A percentile compares a stretch with the other conserved stretches of the same genome.
phyloP scores from a whole-genome alignment of 2,113 vertebrate species.

The Piaya cayana region DNA sequence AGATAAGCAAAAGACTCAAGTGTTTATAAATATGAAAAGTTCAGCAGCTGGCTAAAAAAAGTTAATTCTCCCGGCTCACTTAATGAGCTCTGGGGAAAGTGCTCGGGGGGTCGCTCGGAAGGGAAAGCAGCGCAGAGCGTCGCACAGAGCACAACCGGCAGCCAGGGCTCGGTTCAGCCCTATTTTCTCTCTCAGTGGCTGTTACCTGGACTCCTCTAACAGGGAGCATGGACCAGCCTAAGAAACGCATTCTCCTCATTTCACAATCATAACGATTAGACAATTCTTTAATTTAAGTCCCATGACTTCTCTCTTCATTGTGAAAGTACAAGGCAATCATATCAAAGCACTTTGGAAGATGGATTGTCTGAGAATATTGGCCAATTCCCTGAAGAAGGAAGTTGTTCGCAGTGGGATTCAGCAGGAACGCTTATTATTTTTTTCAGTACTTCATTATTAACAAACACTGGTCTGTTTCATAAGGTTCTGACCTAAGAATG shows the following conservation, averaged over 20 bases:
- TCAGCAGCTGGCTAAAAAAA: conserved; percentile 78
- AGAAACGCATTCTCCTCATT: neutral
- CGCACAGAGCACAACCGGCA: conserved; percentile 34
- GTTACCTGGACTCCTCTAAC: neutral
- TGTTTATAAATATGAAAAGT: conserved; percentile 81
- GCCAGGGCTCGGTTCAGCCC: neutral
- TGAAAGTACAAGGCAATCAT: neutral
- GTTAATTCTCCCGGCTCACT: conserved; percentile 65
- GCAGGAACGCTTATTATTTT: neutral
- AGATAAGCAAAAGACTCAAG: conserved; percentile 82
- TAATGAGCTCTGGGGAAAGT: conserved; percentile 70
- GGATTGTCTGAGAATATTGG: neutral
- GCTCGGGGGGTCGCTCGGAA: conserved; percentile 32
- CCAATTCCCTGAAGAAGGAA: neutral
- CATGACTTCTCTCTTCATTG: conserved; percentile 8
- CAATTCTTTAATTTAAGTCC: neutral
- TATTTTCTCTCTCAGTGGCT: neutral
- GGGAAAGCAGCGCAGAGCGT: conserved; percentile 32
- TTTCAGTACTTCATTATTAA: neutral
- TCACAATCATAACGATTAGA: neutral
- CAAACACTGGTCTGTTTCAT: neutral
- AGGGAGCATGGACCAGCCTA: neutral
- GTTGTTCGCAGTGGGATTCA: neutral
- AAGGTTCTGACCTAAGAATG: neutral
- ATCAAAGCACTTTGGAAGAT: neutral